Base-by-base conservation (phyloP, 2,797 vertebrate genomes). In the Takifugu ocellatus region DNA sequence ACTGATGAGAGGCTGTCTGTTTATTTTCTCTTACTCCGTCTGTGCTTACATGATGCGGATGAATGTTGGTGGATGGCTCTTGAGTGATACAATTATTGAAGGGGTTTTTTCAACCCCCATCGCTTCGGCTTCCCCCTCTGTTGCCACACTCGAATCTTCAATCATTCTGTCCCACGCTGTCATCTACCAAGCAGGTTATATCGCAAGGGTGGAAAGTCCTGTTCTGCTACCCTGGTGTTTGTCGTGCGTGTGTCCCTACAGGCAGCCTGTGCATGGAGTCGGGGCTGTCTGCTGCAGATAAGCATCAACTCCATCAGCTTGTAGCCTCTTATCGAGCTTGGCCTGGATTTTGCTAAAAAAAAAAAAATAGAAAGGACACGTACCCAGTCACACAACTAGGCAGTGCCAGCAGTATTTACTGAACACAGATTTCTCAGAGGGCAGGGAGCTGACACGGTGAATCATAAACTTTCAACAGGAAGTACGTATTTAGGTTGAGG, bases 251-350 rank as follows among this genome's bases (percentile, higher is more conserved):
- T 10, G 31, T 10, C 7, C 8, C 45, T 48, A 47, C 50, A 70
- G 53, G 49, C 57, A 60, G 61, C 11, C 47, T 59, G 51, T 73
- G 68, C 60, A 66, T 59, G 51, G 52, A 54, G 63, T 75, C 58
- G 67, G 69, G 53, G 58, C 65, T 61, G 77, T 85, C 83, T 85
- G 79, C 65, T 21, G 21, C 60, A 64, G 83, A 85, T 82, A 80
- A 74, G 66, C 75, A 84, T 85, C 81, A 72, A 42, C 69, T 68
- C 56, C 68, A 71, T 84, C 74, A 75, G 67, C 65, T 66, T 29
- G 52, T 67, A 74, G 72, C 70, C 75, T 77, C 77, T 81, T 2
- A 10, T 75, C 63, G 72, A 79, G 67, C 21, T 16, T 63, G 70
- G 46, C 72, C 74, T 71, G 67, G 65, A 72, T 85, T 21, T 72